Conservation (phyloP, 2,113 vertebrate species). For the Pseudolaguvia tuberculata region DNA sequence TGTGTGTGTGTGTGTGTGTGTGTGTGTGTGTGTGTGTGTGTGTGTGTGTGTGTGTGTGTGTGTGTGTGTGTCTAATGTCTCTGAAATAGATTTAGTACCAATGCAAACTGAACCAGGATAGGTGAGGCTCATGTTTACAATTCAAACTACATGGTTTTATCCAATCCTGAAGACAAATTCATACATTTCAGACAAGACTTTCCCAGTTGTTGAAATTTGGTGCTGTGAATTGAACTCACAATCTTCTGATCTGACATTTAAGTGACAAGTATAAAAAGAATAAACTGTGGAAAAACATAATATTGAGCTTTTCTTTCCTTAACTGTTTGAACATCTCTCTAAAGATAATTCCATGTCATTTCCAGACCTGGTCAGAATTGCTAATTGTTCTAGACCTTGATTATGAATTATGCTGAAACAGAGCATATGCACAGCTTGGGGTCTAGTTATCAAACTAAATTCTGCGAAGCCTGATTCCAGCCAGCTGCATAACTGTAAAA, state of each 20-base stretch:
- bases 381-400: background rate
- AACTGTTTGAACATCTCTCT: background rate
- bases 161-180: background rate
- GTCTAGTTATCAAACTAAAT: background rate
- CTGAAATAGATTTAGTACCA: background rate
- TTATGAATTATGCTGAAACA: background rate
- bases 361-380: background rate
- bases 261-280: background rate
- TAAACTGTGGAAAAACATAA: background rate
- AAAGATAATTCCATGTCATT: background rate
- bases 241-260: too few species aligned
- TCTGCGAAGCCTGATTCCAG: background rate
- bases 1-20: background rate
- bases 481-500: background rate
- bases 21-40: too few species aligned
- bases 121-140: background rate
- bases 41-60: too few species aligned
- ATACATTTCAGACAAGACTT: too few species aligned
- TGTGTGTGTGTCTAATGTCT: too few species aligned
- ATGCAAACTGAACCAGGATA: background rate
- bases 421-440: background rate
- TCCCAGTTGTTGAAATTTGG: too few species aligned
- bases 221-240: too few species aligned
- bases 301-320: background rate
- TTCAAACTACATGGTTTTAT: background rate